These are phyloP conservation scores for Plagodis dolabraria DNA, from an alignment of 2,888 invertebrate genomes.

Conservation along the genomic window DNA sequence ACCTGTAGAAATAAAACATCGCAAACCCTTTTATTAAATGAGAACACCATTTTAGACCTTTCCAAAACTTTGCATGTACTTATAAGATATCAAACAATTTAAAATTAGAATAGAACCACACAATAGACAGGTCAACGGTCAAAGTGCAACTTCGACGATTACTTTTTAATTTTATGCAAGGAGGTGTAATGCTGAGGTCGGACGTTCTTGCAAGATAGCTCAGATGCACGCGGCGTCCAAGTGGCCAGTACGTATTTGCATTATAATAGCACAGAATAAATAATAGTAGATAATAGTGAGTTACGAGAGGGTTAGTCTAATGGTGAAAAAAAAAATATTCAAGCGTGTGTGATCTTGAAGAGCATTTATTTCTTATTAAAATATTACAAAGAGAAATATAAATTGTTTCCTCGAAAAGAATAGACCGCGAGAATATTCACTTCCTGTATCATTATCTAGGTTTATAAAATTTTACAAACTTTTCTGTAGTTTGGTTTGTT, in stretches of 20 bases:
- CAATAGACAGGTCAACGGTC: constrained; percentile 41
- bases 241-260: constrained; percentile 55
- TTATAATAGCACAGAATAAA: constrained; percentile 51
- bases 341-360: constrained; percentile 38
- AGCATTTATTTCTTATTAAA: constrained; percentile 13
- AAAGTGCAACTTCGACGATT: constrained; percentile 47
- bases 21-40: no score
- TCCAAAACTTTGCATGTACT: no score
- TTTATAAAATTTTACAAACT: not conserved
- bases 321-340: constrained; percentile 51
- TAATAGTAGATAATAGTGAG: constrained; percentile 32
- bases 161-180: constrained; percentile 73
- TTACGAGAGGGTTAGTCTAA: constrained; percentile 54
- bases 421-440: constrained; percentile 3
- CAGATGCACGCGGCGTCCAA: constrained; percentile 50
- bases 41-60: no score
- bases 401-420: constrained; percentile 4
- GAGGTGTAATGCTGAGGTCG: constrained; percentile 67
- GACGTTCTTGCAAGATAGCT: constrained; percentile 62
- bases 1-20: no score
- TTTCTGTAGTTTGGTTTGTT: not conserved
- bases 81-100: no score
- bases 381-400: constrained; percentile 10
- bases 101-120: not conserved
- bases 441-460: constrained; percentile 23